These are phyloP conservation scores for Balanococcus diminutus DNA, from an alignment of 2,888 invertebrate genomes.

Conservation along the genomic window DNA sequence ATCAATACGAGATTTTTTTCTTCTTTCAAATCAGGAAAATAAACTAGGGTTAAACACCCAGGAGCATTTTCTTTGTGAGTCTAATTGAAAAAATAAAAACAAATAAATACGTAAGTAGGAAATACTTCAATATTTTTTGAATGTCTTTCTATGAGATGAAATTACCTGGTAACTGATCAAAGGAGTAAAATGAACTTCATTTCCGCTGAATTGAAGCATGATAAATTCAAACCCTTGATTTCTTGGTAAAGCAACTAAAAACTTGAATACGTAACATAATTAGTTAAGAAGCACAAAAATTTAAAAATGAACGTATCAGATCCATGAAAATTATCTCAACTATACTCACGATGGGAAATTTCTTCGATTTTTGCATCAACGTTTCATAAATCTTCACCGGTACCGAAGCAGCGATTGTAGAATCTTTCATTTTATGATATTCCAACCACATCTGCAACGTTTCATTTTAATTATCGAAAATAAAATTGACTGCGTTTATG, in stretches of 20 bases:
- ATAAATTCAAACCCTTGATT: slow-evolving; percentile 86
- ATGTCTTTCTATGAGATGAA: background rate
- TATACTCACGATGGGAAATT: slow-evolving; percentile 67
- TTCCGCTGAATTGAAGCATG: slow-evolving; percentile 74
- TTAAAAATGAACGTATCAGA: background rate
- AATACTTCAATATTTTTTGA: background rate
- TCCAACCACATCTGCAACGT: slow-evolving; percentile 73
- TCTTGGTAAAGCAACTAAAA: slow-evolving; percentile 80
- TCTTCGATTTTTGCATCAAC: slow-evolving; percentile 67
- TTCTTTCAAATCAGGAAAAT: slow-evolving; percentile 75
- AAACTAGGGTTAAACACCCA: slow-evolving; percentile 79
- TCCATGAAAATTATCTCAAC: background rate
- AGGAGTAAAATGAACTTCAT: slow-evolving; percentile 82
- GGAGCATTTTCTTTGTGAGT: slow-evolving; percentile 86
- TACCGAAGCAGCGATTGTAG: slow-evolving; percentile 74
- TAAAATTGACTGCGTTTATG: background rate
- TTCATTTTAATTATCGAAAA: background rate
- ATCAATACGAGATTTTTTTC: slow-evolving; percentile 79
- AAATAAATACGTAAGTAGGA: background rate
- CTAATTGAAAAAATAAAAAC: slow-evolving; percentile 57
- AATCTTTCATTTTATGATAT: slow-evolving; percentile 77
- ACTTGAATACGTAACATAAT: slow-evolving; percentile 61
- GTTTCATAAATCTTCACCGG: slow-evolving; percentile 68
- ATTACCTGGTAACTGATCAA: slow-evolving; percentile 75
- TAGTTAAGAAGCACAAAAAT: background rate